Evolutionary conservation across 2,888 invertebrate species (phyloP).

Genomic region (Buathra laborator): DNA sequence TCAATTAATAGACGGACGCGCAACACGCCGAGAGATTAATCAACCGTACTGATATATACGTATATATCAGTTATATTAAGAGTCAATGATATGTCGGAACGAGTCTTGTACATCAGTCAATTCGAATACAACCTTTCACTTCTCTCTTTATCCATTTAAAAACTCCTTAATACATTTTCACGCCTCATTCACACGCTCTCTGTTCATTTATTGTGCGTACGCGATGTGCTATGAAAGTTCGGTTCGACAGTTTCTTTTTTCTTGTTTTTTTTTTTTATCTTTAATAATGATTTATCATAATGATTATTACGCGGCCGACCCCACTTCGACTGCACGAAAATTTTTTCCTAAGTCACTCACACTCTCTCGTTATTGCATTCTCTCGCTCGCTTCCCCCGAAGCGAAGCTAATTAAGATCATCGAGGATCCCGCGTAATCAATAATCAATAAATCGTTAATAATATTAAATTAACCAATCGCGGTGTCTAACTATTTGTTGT

Average conservation of each 20-base stretch:
- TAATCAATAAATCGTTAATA: slow-evolving; percentile 47
- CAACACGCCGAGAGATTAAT: slow-evolving; percentile 48
- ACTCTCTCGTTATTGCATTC: slow-evolving; percentile 61
- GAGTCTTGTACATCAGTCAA: slow-evolving; percentile 35
- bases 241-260: slow-evolving; percentile 65
- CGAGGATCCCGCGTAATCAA: slow-evolving; percentile 49
- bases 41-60: slow-evolving; percentile 43
- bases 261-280: slow-evolving; percentile 38
- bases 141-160: slow-evolving; percentile 11
- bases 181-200: slow-evolving; percentile 25
- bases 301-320: slow-evolving; percentile 66
- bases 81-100: slow-evolving; percentile 43
- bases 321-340: slow-evolving; percentile 67
- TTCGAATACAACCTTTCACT: slow-evolving; percentile 78
- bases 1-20: slow-evolving; percentile 49
- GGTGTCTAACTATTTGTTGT: slow-evolving; percentile 63
- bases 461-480: slow-evolving; percentile 78
- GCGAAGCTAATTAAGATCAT: slow-evolving; percentile 45
- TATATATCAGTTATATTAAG: slow-evolving; percentile 33
- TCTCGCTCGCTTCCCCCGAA: slow-evolving; percentile 45
- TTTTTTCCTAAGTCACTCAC: slow-evolving; percentile 49
- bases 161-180: slow-evolving; percentile 28
- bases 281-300: slow-evolving; percentile 57
- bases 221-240: slow-evolving; percentile 58
- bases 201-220: slow-evolving; percentile 43